Conservation (phyloP, 2,113 vertebrate genomes). For the Ictidomys tridecemlineatus region DNA sequence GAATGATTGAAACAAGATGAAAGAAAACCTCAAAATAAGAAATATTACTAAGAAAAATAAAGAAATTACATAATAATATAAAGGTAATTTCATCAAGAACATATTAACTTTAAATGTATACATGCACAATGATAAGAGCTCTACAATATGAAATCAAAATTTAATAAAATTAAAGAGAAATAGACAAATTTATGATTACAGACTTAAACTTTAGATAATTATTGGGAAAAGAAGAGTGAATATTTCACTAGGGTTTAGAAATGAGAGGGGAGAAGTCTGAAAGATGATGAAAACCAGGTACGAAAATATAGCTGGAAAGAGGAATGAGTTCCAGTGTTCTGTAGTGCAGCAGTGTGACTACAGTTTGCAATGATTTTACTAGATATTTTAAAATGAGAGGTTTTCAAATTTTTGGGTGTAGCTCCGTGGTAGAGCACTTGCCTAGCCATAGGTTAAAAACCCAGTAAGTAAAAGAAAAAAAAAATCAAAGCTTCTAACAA, state of each 20-base stretch:
- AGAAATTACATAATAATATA: not conserved
- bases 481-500: too few relatives aligned
- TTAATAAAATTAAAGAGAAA: not conserved
- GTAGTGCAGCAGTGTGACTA: not conserved
- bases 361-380: not conserved
- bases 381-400: too few relatives aligned
- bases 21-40: constrained; percentile 18
- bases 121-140: not conserved
- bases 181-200: not conserved
- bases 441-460: too few relatives aligned
- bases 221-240: not conserved
- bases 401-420: too few relatives aligned
- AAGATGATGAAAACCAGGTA: too few relatives aligned
- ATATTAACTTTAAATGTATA: not conserved
- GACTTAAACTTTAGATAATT: not conserved
- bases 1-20: not conserved
- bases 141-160: not conserved
- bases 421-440: too few relatives aligned
- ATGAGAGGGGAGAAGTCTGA: not conserved
- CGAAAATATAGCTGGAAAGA: not conserved
- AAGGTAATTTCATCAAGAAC: not conserved
- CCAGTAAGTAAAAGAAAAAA: too few relatives aligned
- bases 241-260: not conserved
- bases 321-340: not conserved
- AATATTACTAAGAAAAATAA: not conserved